A percentile compares a stretch with the other conserved stretches of the same genome.
Evolutionary conservation across 23 tunicate genomes (phyloP).

Genomic region (Trididemnum clinides): DNA sequence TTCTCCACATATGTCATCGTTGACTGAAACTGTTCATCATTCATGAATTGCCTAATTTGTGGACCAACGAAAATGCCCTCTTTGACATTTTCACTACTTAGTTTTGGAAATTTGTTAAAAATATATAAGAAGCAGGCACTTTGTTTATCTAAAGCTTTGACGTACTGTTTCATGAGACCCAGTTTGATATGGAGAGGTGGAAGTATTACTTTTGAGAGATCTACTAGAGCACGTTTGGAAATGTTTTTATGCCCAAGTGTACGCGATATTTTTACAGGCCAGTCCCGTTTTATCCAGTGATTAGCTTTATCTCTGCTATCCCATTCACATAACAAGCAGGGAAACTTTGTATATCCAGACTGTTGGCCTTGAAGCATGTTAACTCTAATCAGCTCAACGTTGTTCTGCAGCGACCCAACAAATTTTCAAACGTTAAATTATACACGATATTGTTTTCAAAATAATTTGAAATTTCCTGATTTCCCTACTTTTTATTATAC

Average conservation of each 20-base stretch:
- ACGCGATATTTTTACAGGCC: slow-evolving; percentile 10
- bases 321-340: slow-evolving; percentile 14
- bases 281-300: slow-evolving; percentile 13
- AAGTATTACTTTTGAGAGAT: too few species aligned
- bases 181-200: too few species aligned
- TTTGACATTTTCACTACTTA: slow-evolving; percentile 15
- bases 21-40: slow-evolving; percentile 11
- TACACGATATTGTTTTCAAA: too few species aligned
- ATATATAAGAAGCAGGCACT: slow-evolving; percentile 6
- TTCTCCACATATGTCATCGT: slow-evolving; percentile 19
- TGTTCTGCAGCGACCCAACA: too few species aligned
- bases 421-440: too few species aligned
- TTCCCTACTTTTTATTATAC: too few species aligned
- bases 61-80: slow-evolving; percentile 17
- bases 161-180: slow-evolving; percentile 13
- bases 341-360: not conserved
- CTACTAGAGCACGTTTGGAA: not conserved
- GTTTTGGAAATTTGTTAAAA: not conserved
- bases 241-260: slow-evolving; percentile 20
- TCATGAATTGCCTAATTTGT: slow-evolving; percentile 28
- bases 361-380: too few species aligned
- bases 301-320: slow-evolving; percentile 8
- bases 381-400: too few species aligned
- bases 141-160: slow-evolving; percentile 3
- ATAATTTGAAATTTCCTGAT: too few species aligned